Evolutionary conservation across 2,797 vertebrate genomes (phyloP).

Genomic region (Malacoctenus gilli): DNA sequence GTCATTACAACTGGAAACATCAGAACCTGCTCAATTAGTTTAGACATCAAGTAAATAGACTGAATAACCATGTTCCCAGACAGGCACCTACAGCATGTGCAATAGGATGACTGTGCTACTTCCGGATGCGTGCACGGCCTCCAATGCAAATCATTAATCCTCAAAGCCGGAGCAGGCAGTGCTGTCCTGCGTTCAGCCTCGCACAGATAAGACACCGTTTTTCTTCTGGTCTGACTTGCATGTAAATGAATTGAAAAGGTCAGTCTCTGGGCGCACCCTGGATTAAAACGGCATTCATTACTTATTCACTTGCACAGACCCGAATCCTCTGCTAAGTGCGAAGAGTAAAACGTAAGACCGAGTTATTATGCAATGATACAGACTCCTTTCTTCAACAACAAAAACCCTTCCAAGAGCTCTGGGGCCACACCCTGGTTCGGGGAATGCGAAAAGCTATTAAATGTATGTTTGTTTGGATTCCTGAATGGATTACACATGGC

Average conservation of each 20-base stretch:
- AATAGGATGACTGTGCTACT: too few species aligned
- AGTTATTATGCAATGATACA: background rate
- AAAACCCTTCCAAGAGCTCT: background rate
- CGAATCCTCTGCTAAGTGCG: too few species aligned
- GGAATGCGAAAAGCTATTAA: background rate
- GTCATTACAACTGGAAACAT: too few species aligned
- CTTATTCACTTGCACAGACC: background rate
- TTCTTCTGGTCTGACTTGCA: slow-evolving; percentile 15
- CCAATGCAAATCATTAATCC: slow-evolving; percentile 37
- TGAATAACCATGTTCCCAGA: too few species aligned
- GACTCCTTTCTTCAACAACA: background rate
- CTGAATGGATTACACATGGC: background rate
- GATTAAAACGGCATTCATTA: slow-evolving; percentile 9
- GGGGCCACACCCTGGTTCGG: background rate
- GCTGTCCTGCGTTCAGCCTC: background rate
- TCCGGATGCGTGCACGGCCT: too few species aligned
- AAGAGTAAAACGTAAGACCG: background rate
- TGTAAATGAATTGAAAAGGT: slow-evolving; percentile 21
- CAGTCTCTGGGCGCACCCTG: background rate
- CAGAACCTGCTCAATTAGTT: too few species aligned
- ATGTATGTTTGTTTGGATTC: slow-evolving; percentile 6
- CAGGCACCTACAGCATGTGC: too few species aligned
- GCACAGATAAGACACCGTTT: slow-evolving; percentile 1
- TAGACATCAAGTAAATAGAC: too few species aligned
- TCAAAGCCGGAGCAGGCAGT: slow-evolving; percentile 4